phyloP scores from a whole-genome alignment of 2,797 vertebrate genomes.

The Nasua narica region DNA sequence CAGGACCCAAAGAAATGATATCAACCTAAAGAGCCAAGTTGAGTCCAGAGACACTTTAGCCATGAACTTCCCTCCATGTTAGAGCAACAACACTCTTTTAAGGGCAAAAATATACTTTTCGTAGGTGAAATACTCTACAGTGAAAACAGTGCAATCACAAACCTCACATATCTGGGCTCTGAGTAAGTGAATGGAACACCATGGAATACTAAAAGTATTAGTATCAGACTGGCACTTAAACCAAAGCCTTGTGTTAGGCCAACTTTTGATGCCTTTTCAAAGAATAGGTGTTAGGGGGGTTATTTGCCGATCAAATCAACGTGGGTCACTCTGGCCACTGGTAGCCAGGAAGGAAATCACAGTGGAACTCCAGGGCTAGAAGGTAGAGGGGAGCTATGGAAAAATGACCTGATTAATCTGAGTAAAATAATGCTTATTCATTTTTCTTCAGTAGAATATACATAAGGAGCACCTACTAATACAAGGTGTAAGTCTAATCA shows the following conservation, averaged over 20 bases:
- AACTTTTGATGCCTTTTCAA: not conserved
- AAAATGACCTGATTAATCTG: not conserved
- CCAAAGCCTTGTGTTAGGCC: not conserved
- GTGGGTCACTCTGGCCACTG: not conserved
- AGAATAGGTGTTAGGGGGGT: not conserved
- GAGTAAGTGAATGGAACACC: not conserved
- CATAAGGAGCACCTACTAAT: not conserved
- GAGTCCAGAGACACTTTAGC: conserved; percentile 1
- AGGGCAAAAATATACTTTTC: not conserved
- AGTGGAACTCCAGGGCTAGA: fast-evolving
- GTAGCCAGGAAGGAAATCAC: not conserved
- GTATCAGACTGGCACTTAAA: not conserved
- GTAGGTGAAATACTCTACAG: not conserved
- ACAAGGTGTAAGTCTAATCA: not conserved
- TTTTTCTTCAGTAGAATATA: conserved; percentile 27
- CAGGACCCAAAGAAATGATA: not conserved
- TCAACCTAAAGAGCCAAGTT: not conserved
- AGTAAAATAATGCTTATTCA: not conserved
- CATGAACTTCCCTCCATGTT: not conserved
- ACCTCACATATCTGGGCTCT: not conserved
- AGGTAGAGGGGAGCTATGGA: not conserved
- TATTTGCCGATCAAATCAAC: not conserved
- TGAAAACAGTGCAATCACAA: not conserved
- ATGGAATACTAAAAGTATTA: not conserved
- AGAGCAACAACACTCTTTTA: not conserved